A percentile compares a stretch with the other conserved stretches of the same genome.
Evolutionary conservation across 2,797 vertebrate genomes (phyloP).

Genomic region (Spinus olivaceus): DNA sequence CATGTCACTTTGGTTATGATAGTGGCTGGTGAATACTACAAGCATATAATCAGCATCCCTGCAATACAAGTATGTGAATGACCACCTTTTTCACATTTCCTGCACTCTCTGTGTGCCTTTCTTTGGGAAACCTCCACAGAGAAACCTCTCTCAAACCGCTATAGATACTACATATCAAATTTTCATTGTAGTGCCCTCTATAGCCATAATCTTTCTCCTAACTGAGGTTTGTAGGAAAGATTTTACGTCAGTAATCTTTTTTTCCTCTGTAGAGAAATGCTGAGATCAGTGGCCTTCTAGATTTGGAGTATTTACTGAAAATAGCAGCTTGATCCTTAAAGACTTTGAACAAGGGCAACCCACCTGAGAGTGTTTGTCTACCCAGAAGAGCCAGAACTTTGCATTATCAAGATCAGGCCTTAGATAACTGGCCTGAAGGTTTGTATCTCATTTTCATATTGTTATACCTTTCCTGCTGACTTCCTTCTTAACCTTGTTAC

Average conservation of each 20-base stretch:
- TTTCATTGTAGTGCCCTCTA: background rate
- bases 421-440: background rate
- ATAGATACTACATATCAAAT: accelerated
- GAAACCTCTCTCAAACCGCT: background rate
- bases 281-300: background rate
- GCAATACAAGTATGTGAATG: background rate
- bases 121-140: background rate
- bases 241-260: background rate
- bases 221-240: background rate
- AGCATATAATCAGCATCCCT: background rate
- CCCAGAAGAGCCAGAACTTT: background rate
- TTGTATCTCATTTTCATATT: background rate
- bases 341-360: background rate
- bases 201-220: background rate
- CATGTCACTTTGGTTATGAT: background rate
- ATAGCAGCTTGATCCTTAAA: background rate
- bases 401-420: background rate
- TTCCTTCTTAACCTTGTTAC: background rate
- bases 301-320: background rate
- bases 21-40: background rate
- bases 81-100: background rate
- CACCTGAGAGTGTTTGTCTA: background rate
- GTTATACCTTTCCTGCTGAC: background rate
- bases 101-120: background rate
- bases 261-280: background rate